phyloP scores from a whole-genome alignment of 2,888 invertebrate genomes.

The Hipparchia semele region DNA sequence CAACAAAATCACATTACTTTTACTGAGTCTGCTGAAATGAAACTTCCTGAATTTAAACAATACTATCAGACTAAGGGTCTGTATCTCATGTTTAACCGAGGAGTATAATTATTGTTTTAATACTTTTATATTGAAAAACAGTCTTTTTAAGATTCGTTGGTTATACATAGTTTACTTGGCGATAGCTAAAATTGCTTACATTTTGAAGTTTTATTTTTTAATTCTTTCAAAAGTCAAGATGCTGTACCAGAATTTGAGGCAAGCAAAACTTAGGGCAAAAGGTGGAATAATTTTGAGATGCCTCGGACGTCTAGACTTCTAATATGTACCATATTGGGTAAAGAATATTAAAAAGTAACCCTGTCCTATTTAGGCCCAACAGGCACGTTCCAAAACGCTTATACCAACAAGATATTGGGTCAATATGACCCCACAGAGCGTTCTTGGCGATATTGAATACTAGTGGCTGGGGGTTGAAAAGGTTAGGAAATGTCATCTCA shows the following conservation, averaged over 20 bases:
- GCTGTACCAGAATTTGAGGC: background rate
- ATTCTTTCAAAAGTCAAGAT: background rate
- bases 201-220: no score
- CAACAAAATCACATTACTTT: no score
- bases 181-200: no score
- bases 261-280: background rate
- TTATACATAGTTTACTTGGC: no score
- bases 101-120: no score
- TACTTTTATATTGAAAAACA: no score
- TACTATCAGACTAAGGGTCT: no score
- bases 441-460: slow-evolving; percentile 33
- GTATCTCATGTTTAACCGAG: no score
- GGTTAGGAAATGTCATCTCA: slow-evolving; percentile 19
- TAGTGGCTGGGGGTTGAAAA: slow-evolving; percentile 26
- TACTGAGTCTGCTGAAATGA: no score
- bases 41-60: no score
- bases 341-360: background rate
- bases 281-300: background rate
- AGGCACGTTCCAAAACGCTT: slow-evolving; percentile 22
- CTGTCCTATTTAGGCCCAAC: slow-evolving; percentile 1
- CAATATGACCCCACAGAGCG: slow-evolving; percentile 32
- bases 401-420: slow-evolving; percentile 31
- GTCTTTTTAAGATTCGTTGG: no score
- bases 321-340: background rate
- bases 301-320: background rate